phyloP scores from a whole-genome alignment of 2,113 vertebrate genomes.

The Theristicus caerulescens region DNA sequence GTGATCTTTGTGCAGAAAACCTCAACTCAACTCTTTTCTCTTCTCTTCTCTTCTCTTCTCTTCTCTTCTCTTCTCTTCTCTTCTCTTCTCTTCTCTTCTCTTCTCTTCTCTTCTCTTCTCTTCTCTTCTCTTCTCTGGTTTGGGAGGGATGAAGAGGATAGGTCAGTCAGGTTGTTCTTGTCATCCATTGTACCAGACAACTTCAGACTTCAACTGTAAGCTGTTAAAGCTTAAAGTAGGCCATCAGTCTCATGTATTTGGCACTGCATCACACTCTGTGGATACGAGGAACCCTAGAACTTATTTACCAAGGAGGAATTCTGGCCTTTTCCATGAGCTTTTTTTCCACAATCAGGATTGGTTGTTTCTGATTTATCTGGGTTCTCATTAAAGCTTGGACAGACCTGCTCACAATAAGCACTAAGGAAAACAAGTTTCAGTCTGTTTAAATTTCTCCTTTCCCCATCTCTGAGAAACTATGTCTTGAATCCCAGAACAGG shows the following conservation, averaged over 20 bases:
- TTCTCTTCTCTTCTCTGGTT: not conserved
- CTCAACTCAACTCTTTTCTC: rapidly evolving
- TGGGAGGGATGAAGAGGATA: not conserved
- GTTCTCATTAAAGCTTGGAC: not conserved
- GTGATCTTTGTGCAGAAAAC: not conserved
- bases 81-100: rapidly evolving
- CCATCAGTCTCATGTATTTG: too few species aligned
- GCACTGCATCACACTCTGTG: not conserved
- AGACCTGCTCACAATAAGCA: not conserved
- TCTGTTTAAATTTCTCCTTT: not conserved
- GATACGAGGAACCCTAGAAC: not conserved
- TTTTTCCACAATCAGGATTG: not conserved
- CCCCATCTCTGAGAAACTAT: not conserved
- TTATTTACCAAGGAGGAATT: not conserved
- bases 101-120: rapidly evolving
- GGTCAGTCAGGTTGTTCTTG: not conserved
- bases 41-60: too few species aligned
- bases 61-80: too few species aligned
- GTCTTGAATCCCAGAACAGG: not conserved
- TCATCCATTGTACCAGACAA: not conserved
- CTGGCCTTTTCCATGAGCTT: not conserved
- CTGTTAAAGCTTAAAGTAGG: not conserved
- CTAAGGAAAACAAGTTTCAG: not conserved
- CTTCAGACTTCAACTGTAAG: not conserved
- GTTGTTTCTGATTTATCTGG: not conserved